Evolutionary conservation across 2,113 vertebrate genomes (phyloP).

Genomic region (Bos indicus): DNA sequence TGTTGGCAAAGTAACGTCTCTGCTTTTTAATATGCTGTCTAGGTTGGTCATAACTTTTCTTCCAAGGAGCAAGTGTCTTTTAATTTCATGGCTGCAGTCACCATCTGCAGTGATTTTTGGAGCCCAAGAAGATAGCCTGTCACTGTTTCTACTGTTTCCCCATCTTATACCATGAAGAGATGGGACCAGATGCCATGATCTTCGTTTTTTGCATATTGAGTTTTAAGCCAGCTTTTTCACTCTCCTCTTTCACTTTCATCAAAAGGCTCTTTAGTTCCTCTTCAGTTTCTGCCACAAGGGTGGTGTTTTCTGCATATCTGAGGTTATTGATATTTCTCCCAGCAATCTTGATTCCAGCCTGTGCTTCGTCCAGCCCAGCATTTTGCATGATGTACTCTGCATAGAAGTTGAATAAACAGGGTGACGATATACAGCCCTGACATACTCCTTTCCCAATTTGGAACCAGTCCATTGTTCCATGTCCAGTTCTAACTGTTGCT

Average conservation of each 20-base stretch:
- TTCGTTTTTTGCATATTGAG: not conserved
- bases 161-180: not conserved
- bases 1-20: not conserved
- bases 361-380: not conserved
- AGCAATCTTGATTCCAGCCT: not conserved
- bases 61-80: not conserved
- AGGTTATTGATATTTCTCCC: not conserved
- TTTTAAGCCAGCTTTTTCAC: not conserved
- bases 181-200: not conserved
- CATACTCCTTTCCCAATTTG: not conserved
- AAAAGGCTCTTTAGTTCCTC: not conserved
- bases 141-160: not conserved
- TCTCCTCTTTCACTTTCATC: not conserved
- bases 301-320: not conserved
- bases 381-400: not conserved
- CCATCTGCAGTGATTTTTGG: not conserved
- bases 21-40: not conserved
- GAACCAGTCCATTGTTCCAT: not conserved
- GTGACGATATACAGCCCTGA: not conserved
- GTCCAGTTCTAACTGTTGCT: not conserved
- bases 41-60: not conserved
- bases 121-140: not conserved
- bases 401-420: not conserved
- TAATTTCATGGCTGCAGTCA: not conserved
- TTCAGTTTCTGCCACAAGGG: not conserved